phyloP scores from a whole-genome alignment of 2,888 invertebrate genomes.

The Alentia gelatinosa region DNA sequence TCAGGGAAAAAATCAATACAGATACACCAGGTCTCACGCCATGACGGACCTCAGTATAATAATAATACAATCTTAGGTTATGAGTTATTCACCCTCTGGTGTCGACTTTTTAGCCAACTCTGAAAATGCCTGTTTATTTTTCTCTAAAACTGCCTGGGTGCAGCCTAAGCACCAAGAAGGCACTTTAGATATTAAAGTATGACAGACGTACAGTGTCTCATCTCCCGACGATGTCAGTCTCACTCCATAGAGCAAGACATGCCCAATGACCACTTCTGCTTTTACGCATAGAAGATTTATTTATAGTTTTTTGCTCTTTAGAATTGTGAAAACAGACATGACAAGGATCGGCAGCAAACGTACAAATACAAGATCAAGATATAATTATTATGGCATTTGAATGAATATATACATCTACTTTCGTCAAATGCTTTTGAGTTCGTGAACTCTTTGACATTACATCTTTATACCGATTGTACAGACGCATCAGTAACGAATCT shows the following conservation, averaged over 20 bases:
- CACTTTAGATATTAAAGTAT: conserved; percentile 50
- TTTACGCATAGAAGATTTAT: background rate
- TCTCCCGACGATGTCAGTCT: background rate
- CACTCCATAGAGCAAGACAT: background rate
- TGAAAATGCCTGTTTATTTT: conserved; percentile 47
- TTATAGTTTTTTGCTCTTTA: background rate
- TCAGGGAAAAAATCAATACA: background rate
- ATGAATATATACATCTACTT: conserved; percentile 50
- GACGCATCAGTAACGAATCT: background rate
- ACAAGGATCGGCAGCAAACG: conserved; percentile 51
- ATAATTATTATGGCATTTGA: conserved; percentile 54
- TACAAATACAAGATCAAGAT: conserved; percentile 51
- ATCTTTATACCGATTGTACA: conserved; percentile 20
- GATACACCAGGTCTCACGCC: background rate
- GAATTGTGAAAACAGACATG: conserved; percentile 30
- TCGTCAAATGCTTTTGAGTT: conserved; percentile 43
- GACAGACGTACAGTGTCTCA: background rate
- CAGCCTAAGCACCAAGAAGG: conserved; percentile 44
- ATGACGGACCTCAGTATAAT: background rate
- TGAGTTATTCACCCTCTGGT: background rate
- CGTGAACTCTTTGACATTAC: background rate
- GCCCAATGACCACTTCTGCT: background rate
- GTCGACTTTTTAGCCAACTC: background rate
- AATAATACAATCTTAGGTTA: background rate
- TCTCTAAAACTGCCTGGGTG: conserved; percentile 25